Evolutionary conservation across 2,797 vertebrate species (phyloP), one percentile per base, ranked within the genome.

Genomic region (Pygocentrus nattereri): DNA sequence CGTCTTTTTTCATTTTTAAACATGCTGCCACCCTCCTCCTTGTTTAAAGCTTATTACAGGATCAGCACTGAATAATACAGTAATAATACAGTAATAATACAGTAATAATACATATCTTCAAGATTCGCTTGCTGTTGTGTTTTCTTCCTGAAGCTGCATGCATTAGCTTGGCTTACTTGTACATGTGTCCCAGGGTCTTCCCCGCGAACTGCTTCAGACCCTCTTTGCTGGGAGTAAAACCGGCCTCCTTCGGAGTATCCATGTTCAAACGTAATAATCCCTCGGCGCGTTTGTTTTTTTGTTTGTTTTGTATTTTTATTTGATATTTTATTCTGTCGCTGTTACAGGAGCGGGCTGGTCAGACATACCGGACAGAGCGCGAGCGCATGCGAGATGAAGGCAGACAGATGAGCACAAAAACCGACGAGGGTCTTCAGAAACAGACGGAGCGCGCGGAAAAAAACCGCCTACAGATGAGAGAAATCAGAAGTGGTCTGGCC

Each of bases 141-240:
- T 10, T 1, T 11, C 2, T 52, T 52, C 4, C 8, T 47, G 2
- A 31, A 44, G 41, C 11, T 27, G 15, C n/a, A 59, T 31, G 52
- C 64, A 52, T 73, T 52, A 23, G 76, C 70, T 81, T 7, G 41
- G 30, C 85, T 89, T 97, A 99, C 98, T 97, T 99, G 96, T 99
- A 93, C 94, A 99, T 89, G 61, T 97, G 97, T 75, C 97, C 95
- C 74, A 99, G 94, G 47, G 97, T 97, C 96, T 99, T 99, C 85
- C 97, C 98, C 79, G 98, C 97, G 87, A 99, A 94, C 94, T 97
- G 97, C 95, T 98, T 99, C 92, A 99, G 88, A 86, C 96, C 96
- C 85, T 97, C 95, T 90, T 96, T 97, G 82, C 94, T 94, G 27
- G 95, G 95, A 79, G 88, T 91, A 90, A 96, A 93, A 91, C 96